These are phyloP conservation scores for Meandrina meandrites DNA, from an alignment of 92 coral and sea anemone genomes.

Conservation along the genomic window DNA sequence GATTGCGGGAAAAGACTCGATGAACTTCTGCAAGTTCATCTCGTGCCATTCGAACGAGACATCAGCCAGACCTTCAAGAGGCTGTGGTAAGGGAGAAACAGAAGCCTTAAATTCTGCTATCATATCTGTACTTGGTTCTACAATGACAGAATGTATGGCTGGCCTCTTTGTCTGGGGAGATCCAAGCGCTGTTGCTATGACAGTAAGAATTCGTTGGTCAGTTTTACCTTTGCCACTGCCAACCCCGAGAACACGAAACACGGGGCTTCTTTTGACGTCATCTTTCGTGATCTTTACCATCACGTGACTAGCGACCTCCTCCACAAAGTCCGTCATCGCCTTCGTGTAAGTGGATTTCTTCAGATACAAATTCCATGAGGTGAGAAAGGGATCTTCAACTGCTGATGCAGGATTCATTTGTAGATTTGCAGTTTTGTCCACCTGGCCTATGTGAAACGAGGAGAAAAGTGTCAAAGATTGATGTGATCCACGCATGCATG, in stretches of 20 bases:
- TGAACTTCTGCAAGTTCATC: background rate
- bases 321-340: background rate
- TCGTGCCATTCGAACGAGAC: conserved; percentile 24
- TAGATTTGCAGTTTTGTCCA: background rate
- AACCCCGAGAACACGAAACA: conserved; percentile 16
- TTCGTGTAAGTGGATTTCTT: background rate
- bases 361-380: background rate
- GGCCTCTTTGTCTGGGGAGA: background rate
- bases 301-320: conserved; percentile 17
- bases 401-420: background rate
- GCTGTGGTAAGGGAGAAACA: background rate
- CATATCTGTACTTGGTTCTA: background rate
- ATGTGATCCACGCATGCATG: background rate
- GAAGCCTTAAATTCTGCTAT: background rate
- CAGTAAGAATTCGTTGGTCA: background rate
- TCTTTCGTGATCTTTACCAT: background rate
- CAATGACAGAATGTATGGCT: background rate
- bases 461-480: background rate
- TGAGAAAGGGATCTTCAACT: background rate
- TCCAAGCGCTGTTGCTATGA: background rate
- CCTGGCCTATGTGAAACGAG: background rate
- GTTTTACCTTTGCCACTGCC: conserved; percentile 3
- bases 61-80: background rate
- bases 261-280: background rate
- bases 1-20: background rate